Percentiles rank a stretch among this genome's conserved stretches.
Evolutionary conservation across 2,888 invertebrate species (phyloP).

Genomic region (Melanostoma mellinum): DNA sequence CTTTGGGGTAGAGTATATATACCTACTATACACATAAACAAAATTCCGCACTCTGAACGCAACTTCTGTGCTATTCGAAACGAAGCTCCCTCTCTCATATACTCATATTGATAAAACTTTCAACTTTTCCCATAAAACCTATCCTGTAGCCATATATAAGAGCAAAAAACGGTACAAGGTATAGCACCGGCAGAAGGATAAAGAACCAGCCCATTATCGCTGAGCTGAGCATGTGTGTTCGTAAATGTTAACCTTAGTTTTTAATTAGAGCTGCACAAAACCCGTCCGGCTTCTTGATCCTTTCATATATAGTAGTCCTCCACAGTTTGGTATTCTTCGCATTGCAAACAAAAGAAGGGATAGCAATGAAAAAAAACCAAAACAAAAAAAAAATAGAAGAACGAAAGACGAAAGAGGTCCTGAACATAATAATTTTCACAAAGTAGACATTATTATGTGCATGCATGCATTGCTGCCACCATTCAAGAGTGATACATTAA

Average conservation of each 20-base stretch:
- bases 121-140: conserved; percentile 61
- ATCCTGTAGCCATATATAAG: conserved; percentile 17
- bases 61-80: neutral
- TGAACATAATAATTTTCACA: conserved; percentile 55
- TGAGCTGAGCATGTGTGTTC: conserved; percentile 54
- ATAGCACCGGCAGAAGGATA: conserved; percentile 8
- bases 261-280: conserved; percentile 68
- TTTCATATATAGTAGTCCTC: conserved; percentile 9
- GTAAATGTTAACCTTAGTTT: conserved; percentile 71
- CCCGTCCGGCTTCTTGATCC: conserved; percentile 58
- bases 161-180: conserved; percentile 18
- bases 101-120: conserved; percentile 69
- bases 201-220: neutral
- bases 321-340: neutral
- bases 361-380: neutral
- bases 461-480: conserved; percentile 69
- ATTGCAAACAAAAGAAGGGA: conserved; percentile 20
- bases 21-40: neutral
- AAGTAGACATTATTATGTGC: conserved; percentile 71
- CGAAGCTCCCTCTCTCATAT: conserved; percentile 11
- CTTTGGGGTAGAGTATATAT: neutral
- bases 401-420: conserved; percentile 39
- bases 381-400: neutral
- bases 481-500: conserved; percentile 72
- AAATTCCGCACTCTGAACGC: conserved; percentile 42